Evolutionary conservation across 2,113 vertebrate species (phyloP).

Genomic region (Microtus richardsoni): DNA sequence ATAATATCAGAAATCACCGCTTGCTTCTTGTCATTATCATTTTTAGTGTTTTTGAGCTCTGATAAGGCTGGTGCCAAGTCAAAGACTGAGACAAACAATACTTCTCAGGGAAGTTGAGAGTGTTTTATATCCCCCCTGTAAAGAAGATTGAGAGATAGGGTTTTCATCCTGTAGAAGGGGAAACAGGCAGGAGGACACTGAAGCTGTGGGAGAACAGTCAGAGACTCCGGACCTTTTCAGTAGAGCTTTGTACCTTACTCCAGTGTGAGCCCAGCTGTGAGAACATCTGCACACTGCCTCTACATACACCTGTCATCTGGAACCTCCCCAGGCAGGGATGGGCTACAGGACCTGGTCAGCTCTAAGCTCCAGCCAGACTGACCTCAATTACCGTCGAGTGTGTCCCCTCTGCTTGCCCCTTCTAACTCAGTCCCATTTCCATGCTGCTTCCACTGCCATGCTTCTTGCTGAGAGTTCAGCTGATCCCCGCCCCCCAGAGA

Average conservation of each 20-base stretch:
- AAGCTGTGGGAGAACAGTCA: too few relatives aligned
- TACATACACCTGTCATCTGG: background rate
- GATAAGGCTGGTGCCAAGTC: background rate
- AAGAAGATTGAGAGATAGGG: background rate
- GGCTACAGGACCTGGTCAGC: background rate
- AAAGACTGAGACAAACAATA: background rate
- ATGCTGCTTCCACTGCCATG: background rate
- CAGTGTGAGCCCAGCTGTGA: background rate
- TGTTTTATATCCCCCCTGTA: background rate
- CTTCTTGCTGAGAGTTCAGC: background rate
- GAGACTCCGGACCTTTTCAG: background rate
- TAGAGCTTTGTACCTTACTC: background rate
- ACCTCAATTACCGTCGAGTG: background rate
- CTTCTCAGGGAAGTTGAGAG: slow-evolving; percentile 2
- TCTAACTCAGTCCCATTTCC: background rate
- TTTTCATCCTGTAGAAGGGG: background rate
- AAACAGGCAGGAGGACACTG: background rate
- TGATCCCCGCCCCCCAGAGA: background rate
- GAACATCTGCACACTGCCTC: background rate
- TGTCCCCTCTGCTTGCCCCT: background rate
- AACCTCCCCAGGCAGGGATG: background rate
- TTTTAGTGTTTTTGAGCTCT: background rate
- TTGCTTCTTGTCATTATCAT: background rate
- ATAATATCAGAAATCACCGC: background rate
- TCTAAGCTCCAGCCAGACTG: background rate